Evolutionary conservation across 1,140 invertebrate species (phyloP), one percentile per base, ranked within the genome.

Genomic region (Drosophila biarmipes): DNA sequence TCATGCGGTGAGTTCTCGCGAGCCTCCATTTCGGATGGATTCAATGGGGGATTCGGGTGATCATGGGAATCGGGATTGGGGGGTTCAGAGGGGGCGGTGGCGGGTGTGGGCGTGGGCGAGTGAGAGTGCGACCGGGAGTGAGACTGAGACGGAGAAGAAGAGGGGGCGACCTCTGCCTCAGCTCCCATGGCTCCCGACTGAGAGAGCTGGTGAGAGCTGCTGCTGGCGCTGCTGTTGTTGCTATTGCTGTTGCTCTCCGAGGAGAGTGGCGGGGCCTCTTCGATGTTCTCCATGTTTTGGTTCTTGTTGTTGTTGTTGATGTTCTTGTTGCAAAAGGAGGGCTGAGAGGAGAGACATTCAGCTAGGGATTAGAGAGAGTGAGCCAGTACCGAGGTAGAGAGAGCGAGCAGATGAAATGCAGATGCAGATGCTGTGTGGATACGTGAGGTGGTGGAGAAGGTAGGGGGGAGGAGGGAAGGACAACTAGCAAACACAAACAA

Each of bases 181-280:
- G 45, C 46, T 8, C 58, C 58, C 29, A 42, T 45, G 19, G 57
- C 63, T n/a, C 34, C 58, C 63, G 63, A 67, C 34, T 74, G 54
- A 11, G 67, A 71, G 46, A 71, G 55, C 43, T 59, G 68, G 51
- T 72, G 46, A 27, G 67, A 76, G 54, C 74, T 75, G 63, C 76
- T 61, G 73, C 76, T 55, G 76, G 43, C 54, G 74, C 72, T 55
- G 61, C 71, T 86, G 54, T 62, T 84, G 62, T 67, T 79, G 58
- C 73, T 77, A 61, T 54, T 86, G 69, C 76, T 90, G 69, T 80
- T 91, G 82, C 63, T 87, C 38, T 84, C 82, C 69, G 80, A 80
- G 54, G 86, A 90, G 40, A 90, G 79, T 51, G 79, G 90, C 43
- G 87, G 58, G 71, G 90, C 78, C 62, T 90, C 78, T 56, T 81